Evolutionary conservation across 2,797 vertebrate genomes (phyloP).

Genomic region (Prunella strophiata): DNA sequence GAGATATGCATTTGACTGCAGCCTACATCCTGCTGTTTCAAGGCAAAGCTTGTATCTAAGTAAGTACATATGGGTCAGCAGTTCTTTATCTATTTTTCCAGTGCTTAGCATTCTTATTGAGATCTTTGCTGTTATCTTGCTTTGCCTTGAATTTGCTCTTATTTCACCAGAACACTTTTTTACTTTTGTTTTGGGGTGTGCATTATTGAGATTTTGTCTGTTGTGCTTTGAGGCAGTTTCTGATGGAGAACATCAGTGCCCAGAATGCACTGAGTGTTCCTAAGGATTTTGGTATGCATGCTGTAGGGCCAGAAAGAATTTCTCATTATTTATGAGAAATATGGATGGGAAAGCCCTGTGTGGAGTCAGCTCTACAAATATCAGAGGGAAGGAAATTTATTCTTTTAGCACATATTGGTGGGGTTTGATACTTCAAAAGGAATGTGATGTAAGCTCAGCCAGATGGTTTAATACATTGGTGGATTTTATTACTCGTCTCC

Average conservation of each 20-base stretch:
- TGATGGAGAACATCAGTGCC: background rate
- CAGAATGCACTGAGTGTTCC: background rate
- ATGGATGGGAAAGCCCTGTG: background rate
- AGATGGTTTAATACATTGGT: constrained; percentile 24
- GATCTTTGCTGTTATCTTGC: background rate
- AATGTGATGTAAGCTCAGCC: background rate
- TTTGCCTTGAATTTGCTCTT: background rate
- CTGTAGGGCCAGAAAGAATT: background rate
- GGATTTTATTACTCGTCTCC: background rate
- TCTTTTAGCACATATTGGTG: background rate
- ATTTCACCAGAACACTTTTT: background rate
- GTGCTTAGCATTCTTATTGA: background rate
- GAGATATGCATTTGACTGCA: background rate
- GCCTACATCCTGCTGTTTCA: background rate
- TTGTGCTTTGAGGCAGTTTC: background rate
- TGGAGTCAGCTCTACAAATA: background rate
- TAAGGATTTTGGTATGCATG: background rate
- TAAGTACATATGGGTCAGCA: background rate
- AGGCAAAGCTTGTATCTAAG: background rate
- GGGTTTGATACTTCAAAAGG: background rate
- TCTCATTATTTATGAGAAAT: background rate
- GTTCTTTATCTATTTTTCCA: background rate
- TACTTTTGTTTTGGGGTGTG: background rate
- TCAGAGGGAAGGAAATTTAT: background rate
- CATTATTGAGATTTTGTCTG: background rate